These are phyloP conservation scores for Psammodynastes pulverulentus DNA, from an alignment of 2,113 vertebrate genomes.

Conservation along the genomic window DNA sequence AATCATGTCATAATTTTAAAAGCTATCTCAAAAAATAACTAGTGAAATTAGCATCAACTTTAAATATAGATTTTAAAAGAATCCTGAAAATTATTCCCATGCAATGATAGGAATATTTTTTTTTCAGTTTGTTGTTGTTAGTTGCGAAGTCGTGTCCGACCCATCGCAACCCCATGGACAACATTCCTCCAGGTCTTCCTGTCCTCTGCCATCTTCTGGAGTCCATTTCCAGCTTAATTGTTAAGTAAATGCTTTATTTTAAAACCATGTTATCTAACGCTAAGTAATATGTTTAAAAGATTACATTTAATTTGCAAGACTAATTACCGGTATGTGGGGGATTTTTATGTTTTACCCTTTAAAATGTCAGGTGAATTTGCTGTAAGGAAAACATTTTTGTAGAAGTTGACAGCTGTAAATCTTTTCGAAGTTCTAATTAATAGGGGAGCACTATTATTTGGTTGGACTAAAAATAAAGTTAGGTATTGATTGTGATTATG, in stretches of 20 bases:
- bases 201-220: no score
- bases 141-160: no score
- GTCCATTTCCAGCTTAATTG: background rate
- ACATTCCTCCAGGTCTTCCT: no score
- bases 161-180: no score
- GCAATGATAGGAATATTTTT: background rate
- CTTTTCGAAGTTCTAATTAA: slow-evolving; percentile 2
- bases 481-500: slow-evolving; percentile 6
- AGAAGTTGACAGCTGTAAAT: slow-evolving; percentile 4
- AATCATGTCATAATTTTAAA: background rate
- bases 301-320: background rate
- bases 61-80: background rate
- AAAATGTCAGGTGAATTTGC: background rate
- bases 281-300: background rate
- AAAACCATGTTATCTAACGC: background rate
- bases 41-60: background rate
- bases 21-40: background rate
- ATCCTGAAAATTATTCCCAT: background rate
- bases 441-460: slow-evolving; percentile 5
- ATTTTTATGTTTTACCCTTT: background rate
- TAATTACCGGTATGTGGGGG: no score
- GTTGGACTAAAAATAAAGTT: slow-evolving; percentile 19
- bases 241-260: background rate
- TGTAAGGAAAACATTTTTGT: slow-evolving; percentile 18
- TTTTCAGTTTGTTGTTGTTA: background rate